Evolutionary conservation across 2,113 vertebrate species (phyloP), one percentile per base, ranked within the genome.

Genomic region (Ginglymostoma cirratum): DNA sequence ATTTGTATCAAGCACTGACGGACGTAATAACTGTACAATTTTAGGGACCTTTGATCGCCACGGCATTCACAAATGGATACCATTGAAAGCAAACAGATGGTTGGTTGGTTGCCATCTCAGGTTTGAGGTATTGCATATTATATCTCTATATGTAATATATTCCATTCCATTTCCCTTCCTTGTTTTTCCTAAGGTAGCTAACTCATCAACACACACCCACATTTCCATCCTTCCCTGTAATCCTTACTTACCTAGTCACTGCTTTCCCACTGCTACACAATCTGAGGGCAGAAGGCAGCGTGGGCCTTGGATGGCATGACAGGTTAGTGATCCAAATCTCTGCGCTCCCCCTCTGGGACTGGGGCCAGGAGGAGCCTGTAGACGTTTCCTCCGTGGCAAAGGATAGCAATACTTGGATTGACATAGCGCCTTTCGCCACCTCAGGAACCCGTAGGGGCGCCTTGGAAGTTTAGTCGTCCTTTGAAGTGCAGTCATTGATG

Each of bases 41-140:
- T 99, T 99, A 99, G 99, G 99, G 99, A 97, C 99, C 99, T 98
- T 99, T 99, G 99, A 99, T 99, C 98, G 99, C 99, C 97, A 99
- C 99, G 98, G 99, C 99, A 98, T 99, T 99, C 99, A 99, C 99
- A 99, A 99, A 99, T 98, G 99, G 99, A 99, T 99, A 99, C 99
- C 99, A 99, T 98, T 99, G 99, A 99, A 98, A 97, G 97, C 98
- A 98, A 98, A 97, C 98, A 98, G 98, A 98, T 98, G 98, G 98
- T 98, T 97, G 98, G 98, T 98, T 98, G 98, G 98, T 98, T 98
- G 98, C 98, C 98, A 99, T 98, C 99, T 98, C 98, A 98, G 97
- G 67, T 98, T 98, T 98, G 98, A 99, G 99, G 99, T 99, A 99
- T 98, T 98, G 97, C 34, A 93, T 97, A 97, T 97, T 97, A 97